A percentile compares a stretch with the other conserved stretches of the same genome.
Evolutionary conservation across 2,888 invertebrate genomes (phyloP).

Genomic region (Torymus texanus): DNA sequence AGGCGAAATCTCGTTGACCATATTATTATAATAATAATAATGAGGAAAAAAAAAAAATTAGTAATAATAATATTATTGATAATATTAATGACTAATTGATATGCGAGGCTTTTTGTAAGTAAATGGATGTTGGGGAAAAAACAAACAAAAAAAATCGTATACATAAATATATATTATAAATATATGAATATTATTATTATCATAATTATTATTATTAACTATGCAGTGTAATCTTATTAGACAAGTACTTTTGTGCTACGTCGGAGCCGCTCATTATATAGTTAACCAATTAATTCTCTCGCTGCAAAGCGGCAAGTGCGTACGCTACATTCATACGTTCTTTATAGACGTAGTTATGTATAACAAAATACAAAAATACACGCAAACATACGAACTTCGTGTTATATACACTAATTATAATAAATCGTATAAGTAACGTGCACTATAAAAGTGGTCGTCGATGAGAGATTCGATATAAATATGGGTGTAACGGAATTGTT

Average conservation of each 20-base stretch:
- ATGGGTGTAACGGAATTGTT: no score
- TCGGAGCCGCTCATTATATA: conserved; percentile 47
- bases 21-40: conserved; percentile 58
- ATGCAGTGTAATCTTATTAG: conserved; percentile 55
- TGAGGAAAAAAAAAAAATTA: conserved; percentile 52
- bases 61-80: conserved; percentile 38
- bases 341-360: conserved; percentile 59
- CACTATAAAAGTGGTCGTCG: conserved; percentile 57
- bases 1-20: conserved; percentile 60
- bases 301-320: conserved; percentile 53
- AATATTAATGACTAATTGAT: conserved; percentile 39
- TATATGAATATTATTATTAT: conserved; percentile 1
- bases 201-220: conserved; percentile 31
- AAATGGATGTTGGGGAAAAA: conserved; percentile 49
- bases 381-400: conserved; percentile 56
- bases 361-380: conserved; percentile 53
- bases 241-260: conserved; percentile 56
- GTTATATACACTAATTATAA: conserved; percentile 50
- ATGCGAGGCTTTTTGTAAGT: conserved; percentile 49
- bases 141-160: conserved; percentile 37
- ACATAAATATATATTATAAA: conserved; percentile 27
- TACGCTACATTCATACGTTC: conserved; percentile 63
- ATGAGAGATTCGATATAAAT: conserved; percentile 54
- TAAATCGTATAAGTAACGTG: conserved; percentile 41
- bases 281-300: conserved; percentile 59